phyloP scores from a whole-genome alignment of 2,888 invertebrate genomes.

The Drosophila nr. fundita region DNA sequence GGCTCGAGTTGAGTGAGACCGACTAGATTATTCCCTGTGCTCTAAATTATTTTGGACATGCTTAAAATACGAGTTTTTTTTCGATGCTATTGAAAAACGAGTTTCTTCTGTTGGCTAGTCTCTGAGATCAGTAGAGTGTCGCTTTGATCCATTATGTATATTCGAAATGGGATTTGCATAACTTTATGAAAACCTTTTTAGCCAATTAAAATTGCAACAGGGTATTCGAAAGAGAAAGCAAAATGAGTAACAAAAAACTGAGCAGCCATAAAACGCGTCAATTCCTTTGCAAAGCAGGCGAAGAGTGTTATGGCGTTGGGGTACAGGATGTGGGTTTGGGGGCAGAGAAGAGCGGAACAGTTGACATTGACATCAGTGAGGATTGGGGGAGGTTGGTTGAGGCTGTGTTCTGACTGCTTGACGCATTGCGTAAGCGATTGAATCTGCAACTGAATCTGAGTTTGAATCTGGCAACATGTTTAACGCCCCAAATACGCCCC shows the following conservation, averaged over 20 bases:
- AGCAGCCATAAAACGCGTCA: slow-evolving; percentile 55
- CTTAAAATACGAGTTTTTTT: neutral
- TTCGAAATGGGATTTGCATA: neutral
- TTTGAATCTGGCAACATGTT: slow-evolving; percentile 42
- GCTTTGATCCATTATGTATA: neutral
- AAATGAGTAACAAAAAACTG: slow-evolving; percentile 20
- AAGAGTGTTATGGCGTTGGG: neutral
- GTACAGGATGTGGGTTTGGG: neutral
- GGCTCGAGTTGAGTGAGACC: neutral
- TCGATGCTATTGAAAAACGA: neutral
- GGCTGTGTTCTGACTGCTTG: slow-evolving; percentile 37
- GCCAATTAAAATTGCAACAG: neutral
- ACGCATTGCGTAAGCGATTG: slow-evolving; percentile 64
- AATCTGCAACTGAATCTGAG: slow-evolving; percentile 58
- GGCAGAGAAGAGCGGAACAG: slow-evolving; percentile 18
- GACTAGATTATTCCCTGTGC: neutral
- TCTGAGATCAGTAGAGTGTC: neutral
- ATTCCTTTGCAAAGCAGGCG: slow-evolving; percentile 20
- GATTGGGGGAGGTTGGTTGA: neutral
- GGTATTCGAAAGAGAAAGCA: slow-evolving; percentile 1
- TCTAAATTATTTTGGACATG: neutral
- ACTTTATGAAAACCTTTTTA: neutral
- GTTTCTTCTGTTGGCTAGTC: rapidly evolving
- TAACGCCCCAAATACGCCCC: slow-evolving; percentile 46
- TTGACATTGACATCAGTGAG: slow-evolving; percentile 62